Base-by-base conservation (phyloP, 1,140 invertebrate genomes). In the Saccostrea cuccullata region DNA sequence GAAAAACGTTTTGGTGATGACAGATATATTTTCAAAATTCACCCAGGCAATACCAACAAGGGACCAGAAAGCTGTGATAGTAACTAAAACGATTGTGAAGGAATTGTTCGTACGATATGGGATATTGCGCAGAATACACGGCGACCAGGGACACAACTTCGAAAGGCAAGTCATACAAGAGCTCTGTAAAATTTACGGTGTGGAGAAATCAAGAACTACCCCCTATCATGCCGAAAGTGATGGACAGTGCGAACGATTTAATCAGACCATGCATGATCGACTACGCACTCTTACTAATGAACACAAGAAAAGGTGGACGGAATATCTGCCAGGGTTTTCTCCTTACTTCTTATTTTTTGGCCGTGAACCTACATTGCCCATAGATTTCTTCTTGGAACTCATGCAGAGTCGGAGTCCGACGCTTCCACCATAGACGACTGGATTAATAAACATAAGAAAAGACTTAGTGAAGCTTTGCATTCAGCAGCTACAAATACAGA, bases 1-100 rank as follows among this genome's bases (percentile, higher is more conserved):
- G 12, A 84, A 92, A 83, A 90, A 92, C 84, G 88, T 91, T 3
- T 84, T 92, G 15, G 89, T 92, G 30, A 36, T 36, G 30, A 36
- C 30, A 2, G 30, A 36, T 36, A 36, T 36, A 36, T 36, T 36
- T 2, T 15, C 87, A n/a, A 88, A 82, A 58, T 86, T 55, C 58
- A 82, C 85, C 11, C 82, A 88, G 73, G 88, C 88, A 11, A 55
- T 88, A 26, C 84, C 70, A 55, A 86, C 70, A 2, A 82, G 73
- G 55, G 77, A 89, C 70, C 85, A 89, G 56, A 77, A 60, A 23
- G 85, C 88, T 17, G 83, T 55, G 8, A 89, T 73, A 70, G 85
- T 84, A 6, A 73, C 85, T 17, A 86, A 86, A 82, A 20, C 58
- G 5, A 26, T 88, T 26, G 9, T 86, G 0, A 86, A 89, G 36